Evolutionary conservation across 1,140 invertebrate genomes (phyloP).

Genomic region (Aphelinus atriplicis): DNA sequence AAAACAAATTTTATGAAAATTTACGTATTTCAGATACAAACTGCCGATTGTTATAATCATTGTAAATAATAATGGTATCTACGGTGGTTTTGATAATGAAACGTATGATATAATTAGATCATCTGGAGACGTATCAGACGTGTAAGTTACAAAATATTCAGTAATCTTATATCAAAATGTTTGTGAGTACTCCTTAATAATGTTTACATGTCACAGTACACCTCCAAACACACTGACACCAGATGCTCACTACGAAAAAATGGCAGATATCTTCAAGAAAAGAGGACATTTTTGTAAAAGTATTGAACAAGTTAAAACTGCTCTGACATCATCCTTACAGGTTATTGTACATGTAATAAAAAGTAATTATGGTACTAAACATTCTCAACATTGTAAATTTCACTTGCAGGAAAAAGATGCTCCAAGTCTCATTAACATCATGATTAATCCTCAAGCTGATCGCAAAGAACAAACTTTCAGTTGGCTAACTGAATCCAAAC

Average conservation of each 20-base stretch:
- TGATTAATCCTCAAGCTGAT: conserved; percentile 87
- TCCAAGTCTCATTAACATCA: conserved; percentile 90
- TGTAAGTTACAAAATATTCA: conserved; percentile 63
- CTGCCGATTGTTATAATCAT: conserved; percentile 91
- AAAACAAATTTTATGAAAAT: background rate
- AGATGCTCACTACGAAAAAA: conserved; percentile 86
- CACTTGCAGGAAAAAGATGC: conserved; percentile 70
- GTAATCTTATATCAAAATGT: conserved; percentile 15
- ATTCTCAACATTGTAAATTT: conserved; percentile 22
- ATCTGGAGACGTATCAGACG: conserved; percentile 71
- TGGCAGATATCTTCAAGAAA: conserved; percentile 86
- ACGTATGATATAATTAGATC: conserved; percentile 76
- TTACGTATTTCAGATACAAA: conserved; percentile 77
- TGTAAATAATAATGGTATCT: conserved; percentile 97
- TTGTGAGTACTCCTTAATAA: conserved; percentile 12
- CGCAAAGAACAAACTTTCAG: conserved; percentile 90
- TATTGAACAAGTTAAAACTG: conserved; percentile 77
- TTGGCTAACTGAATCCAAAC: conserved; percentile 92
- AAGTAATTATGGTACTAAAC: conserved; percentile 4
- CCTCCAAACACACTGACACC: conserved; percentile 83
- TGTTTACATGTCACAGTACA: conserved; percentile 70
- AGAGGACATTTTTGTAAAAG: conserved; percentile 84
- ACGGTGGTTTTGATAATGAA: conserved; percentile 83
- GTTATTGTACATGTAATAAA: conserved; percentile 55
- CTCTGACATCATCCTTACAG: conserved; percentile 74